phyloP scores from a whole-genome alignment of 92 coral and sea anemone species.

The Blastomussa wellsi region DNA sequence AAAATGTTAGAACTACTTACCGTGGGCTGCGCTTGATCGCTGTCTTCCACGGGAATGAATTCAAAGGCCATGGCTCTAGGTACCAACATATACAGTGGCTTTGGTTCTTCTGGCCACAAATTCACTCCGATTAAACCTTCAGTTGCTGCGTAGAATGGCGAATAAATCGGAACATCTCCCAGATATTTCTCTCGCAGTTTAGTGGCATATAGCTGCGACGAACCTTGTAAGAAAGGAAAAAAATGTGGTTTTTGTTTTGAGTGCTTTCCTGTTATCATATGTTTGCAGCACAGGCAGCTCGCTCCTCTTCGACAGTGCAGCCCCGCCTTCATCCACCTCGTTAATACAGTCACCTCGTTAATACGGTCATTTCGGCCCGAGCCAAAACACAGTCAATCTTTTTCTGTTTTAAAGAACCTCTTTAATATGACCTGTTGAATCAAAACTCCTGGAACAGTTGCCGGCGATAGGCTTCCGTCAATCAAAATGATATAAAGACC shows the following conservation, averaged over 20 bases:
- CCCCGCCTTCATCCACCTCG: too few relatives aligned
- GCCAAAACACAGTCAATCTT: too few relatives aligned
- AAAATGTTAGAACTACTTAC: constrained; percentile 2
- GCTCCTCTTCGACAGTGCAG: too few relatives aligned
- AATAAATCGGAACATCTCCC: constrained; percentile 48
- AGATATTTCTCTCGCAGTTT: constrained; percentile 39
- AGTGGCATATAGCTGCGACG: constrained; percentile 50
- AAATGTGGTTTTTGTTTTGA: background rate
- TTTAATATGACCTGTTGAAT: too few relatives aligned
- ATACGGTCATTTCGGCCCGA: too few relatives aligned
- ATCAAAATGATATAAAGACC: too few relatives aligned
- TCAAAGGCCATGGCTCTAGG: constrained; percentile 57
- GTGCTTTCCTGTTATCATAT: background rate
- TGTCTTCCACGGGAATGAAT: constrained; percentile 56
- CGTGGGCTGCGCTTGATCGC: constrained; percentile 44
- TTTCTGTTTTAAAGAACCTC: too few relatives aligned
- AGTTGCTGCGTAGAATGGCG: constrained; percentile 60
- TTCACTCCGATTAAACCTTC: constrained; percentile 59
- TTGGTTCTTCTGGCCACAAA: constrained; percentile 53
- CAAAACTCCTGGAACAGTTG: too few relatives aligned
- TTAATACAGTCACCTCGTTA: too few relatives aligned
- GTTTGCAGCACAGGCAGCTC: background rate
- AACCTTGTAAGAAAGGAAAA: constrained; percentile 8
- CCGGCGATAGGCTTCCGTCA: too few relatives aligned
- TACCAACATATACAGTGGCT: constrained; percentile 45